A percentile compares a stretch with the other conserved stretches of the same genome.
Conservation (phyloP, 2,113 vertebrate genomes). For the Oryzias curvinotus region DNA sequence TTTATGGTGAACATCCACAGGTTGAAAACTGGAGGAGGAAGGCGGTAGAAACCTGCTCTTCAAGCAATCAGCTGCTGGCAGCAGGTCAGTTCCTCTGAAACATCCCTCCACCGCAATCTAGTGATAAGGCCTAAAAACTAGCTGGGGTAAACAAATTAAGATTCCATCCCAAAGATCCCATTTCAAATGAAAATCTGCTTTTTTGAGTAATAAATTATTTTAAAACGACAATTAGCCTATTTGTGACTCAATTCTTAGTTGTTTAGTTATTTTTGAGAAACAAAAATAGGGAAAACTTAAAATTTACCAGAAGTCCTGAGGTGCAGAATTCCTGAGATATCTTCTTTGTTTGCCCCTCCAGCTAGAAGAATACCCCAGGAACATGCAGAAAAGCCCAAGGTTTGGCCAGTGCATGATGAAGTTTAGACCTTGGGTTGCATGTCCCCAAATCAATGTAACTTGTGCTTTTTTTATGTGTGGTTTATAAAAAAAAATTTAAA, state of each 20-base stretch:
- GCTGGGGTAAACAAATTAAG: slow-evolving; percentile 79
- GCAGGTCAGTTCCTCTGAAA: slow-evolving; percentile 77
- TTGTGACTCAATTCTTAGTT: no score
- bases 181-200: neutral
- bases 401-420: slow-evolving; percentile 75
- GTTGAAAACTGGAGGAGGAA: slow-evolving; percentile 85
- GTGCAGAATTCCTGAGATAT: slow-evolving; percentile 64
- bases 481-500: slow-evolving; percentile 27
- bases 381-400: slow-evolving; percentile 74
- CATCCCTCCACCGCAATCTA: slow-evolving; percentile 1
- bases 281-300: slow-evolving; percentile 23
- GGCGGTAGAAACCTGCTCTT: slow-evolving; percentile 85
- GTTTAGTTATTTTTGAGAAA: neutral
- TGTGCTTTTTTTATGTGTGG: slow-evolving; percentile 24
- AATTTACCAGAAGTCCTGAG: slow-evolving; percentile 25
- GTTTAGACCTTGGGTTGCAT: slow-evolving; percentile 68
- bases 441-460: slow-evolving; percentile 9
- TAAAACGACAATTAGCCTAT: no score
- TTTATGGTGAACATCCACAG: slow-evolving; percentile 62
- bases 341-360: slow-evolving; percentile 82
- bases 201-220: no score
- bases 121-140: slow-evolving; percentile 34
- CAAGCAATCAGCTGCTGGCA: slow-evolving; percentile 84
- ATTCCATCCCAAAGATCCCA: slow-evolving; percentile 41
- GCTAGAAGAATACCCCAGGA: slow-evolving; percentile 77